Evolutionary conservation across 2,797 vertebrate genomes (phyloP).

Genomic region (Mallotus villosus): DNA sequence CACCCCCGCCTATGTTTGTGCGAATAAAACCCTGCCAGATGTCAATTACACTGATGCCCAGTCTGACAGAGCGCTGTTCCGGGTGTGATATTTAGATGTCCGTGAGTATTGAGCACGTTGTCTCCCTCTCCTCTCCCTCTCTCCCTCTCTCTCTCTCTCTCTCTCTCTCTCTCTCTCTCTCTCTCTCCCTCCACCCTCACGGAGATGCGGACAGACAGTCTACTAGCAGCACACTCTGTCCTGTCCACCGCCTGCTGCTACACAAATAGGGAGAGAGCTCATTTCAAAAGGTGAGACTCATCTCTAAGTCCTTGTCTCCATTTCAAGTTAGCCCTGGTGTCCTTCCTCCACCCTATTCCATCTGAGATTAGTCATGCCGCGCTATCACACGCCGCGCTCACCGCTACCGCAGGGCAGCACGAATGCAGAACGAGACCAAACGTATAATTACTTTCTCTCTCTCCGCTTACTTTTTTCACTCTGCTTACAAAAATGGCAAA

Average conservation of each 20-base stretch:
- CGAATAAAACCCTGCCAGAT: neutral
- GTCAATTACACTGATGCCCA: neutral
- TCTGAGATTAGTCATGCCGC: slow-evolving; percentile 50
- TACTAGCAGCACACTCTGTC: slow-evolving; percentile 12
- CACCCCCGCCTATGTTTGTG: neutral
- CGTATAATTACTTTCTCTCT: slow-evolving; percentile 14
- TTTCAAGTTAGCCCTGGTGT: slow-evolving; percentile 40
- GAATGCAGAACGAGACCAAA: slow-evolving; percentile 33
- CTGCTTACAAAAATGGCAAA: slow-evolving; percentile 14
- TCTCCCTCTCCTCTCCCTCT: no score
- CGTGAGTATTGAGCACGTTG: neutral
- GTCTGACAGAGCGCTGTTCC: neutral
- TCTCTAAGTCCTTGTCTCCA: slow-evolving; percentile 19
- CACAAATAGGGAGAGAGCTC: neutral
- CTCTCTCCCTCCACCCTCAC: slow-evolving; percentile 2
- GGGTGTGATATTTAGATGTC: neutral
- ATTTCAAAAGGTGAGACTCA: neutral
- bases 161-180: slow-evolving; percentile 9
- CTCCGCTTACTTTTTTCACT: neutral
- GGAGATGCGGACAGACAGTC: neutral
- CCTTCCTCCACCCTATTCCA: slow-evolving; percentile 50
- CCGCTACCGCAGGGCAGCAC: slow-evolving; percentile 12
- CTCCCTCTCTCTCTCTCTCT: slow-evolving; percentile 5
- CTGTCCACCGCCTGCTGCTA: neutral
- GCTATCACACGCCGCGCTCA: slow-evolving; percentile 26